These are phyloP conservation scores for Pristionchus maxplancki DNA, from an alignment of 2,888 invertebrate species.

Conservation along the genomic window DNA sequence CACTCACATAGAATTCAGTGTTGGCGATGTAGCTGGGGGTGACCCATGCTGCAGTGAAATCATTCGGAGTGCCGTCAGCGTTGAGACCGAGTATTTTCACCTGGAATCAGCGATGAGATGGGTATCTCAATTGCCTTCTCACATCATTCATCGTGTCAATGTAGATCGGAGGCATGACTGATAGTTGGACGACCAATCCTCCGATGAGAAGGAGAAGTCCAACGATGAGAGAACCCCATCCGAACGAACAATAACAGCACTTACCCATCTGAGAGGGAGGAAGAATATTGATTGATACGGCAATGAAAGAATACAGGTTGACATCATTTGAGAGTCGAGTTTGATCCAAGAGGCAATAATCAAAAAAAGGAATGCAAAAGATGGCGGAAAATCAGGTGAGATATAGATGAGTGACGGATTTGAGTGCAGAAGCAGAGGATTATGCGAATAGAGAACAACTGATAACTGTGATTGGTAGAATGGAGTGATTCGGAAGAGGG, in stretches of 20 bases:
- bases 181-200: conserved; percentile 64
- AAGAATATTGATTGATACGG: neutral
- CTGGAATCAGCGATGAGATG: conserved; percentile 54
- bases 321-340: neutral
- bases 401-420: neutral
- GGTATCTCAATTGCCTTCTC: neutral
- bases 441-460: conserved; percentile 3
- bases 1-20: conserved; percentile 48
- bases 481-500: neutral
- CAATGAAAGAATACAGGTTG: neutral
- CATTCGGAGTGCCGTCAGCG: conserved; percentile 64
- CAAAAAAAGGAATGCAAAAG: neutral
- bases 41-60: conserved; percentile 58
- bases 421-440: conserved; percentile 14
- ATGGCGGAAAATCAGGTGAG: neutral
- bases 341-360: neutral
- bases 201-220: neutral
- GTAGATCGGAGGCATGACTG: conserved; percentile 61
- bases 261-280: conserved; percentile 6
- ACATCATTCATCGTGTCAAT: conserved; percentile 62
- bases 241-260: conserved; percentile 37
- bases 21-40: neutral
- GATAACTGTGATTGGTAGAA: neutral
- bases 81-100: conserved; percentile 64
- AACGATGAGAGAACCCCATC: conserved; percentile 17